Evolutionary conservation across 2,113 vertebrate species (phyloP), one percentile per base, ranked within the genome.

Genomic region (Speoplatyrhinus poulsoni): DNA sequence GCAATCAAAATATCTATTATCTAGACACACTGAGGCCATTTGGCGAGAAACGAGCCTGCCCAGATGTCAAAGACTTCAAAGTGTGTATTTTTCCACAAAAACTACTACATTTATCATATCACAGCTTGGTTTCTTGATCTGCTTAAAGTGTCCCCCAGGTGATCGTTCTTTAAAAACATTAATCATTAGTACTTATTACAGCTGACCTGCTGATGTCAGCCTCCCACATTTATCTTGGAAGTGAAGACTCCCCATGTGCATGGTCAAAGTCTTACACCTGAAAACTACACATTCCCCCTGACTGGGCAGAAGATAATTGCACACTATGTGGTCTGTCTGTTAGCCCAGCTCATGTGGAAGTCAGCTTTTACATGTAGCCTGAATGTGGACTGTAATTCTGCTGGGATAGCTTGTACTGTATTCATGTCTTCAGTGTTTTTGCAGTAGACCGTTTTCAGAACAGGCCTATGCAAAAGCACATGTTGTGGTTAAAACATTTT

Each of bases 131-230:
- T 81, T 83, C 74, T 73, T 67, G 73, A 90, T 82, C 82, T 79
- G 79, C 75, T 77, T 80, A 80, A 83, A 79, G 70, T 73, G 79
- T 84, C 77, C 75, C 80, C 69, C 7, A 82, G 84, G 79, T 86
- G 77, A 81, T 71, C 81, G 74, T 71, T 85, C 81, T 81, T 88
- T 78, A 81, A 81, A 84, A 71, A 72, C 77, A 86, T 88, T 83
- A 82, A 86, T 87, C 83, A 82, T 74, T 60, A 76, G 73, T 73
- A 76, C 83, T 81, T 81, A 86, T 83, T 86, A 78, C 72, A 79
- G 77, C 77, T 81, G 79, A 80, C 82, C 81, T 78, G 74, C 85
- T 81, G 82, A 70, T 77, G 65, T 74, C 57, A 76, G 71, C 55
- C 60, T 69, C 79, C 64, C 74, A 55, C 75, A 80, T 88, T 85